Conservation (phyloP, 2,888 invertebrate genomes). For the Trissoscelio sp. region DNA sequence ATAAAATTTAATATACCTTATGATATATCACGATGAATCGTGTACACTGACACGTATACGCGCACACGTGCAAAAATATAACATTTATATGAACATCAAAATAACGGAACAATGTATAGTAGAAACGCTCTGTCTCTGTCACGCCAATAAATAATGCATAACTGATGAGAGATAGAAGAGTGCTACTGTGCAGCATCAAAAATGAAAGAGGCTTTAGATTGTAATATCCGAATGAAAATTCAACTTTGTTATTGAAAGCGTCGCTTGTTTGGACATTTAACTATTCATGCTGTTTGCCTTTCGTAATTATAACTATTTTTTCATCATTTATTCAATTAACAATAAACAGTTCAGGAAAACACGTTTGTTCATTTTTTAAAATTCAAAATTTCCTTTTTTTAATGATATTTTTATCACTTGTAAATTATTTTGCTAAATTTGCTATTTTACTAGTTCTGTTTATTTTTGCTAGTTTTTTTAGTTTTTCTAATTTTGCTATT, state of each 20-base stretch:
- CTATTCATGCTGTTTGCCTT: background rate
- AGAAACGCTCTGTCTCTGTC: conserved; percentile 34
- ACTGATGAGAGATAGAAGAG: conserved; percentile 52
- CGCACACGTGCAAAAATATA: conserved; percentile 35
- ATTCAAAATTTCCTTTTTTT: too few relatives aligned
- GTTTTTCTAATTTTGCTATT: too few relatives aligned
- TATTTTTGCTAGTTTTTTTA: too few relatives aligned
- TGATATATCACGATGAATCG: conserved; percentile 41
- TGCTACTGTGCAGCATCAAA: conserved; percentile 57
- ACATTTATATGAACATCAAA: conserved; percentile 61
- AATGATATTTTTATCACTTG: too few relatives aligned
- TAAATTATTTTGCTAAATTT: too few relatives aligned
- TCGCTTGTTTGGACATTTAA: conserved; percentile 18
- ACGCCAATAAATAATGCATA: conserved; percentile 44
- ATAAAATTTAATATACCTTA: conserved; percentile 50
- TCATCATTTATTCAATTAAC: too few relatives aligned
- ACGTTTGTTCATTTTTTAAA: too few relatives aligned
- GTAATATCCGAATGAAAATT: conserved; percentile 50
- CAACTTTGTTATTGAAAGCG: conserved; percentile 48
- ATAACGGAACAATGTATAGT: conserved; percentile 62
- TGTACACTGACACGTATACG: background rate
- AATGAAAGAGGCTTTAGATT: conserved; percentile 48
- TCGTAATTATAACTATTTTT: too few relatives aligned
- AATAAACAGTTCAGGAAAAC: too few relatives aligned
- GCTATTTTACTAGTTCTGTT: too few relatives aligned